Percentiles rank a stretch among this genome's conserved stretches.
Evolutionary conservation across 1,140 invertebrate species (phyloP).

Genomic region (Papilio polytes): DNA sequence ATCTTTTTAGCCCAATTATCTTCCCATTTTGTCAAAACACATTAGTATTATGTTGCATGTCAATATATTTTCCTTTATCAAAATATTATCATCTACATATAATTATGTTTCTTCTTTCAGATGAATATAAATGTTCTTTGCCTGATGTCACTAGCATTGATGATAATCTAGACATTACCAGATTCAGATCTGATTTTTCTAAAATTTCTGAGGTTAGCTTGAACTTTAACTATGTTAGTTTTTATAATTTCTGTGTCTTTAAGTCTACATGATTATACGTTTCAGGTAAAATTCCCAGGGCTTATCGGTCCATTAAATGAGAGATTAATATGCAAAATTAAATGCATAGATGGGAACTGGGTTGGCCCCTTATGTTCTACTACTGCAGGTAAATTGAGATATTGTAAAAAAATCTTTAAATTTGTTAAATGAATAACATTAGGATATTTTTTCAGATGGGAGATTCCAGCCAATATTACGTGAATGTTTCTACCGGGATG

Average conservation of each 20-base stretch:
- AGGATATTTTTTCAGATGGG: conserved; percentile 64
- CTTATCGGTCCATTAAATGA: conserved; percentile 87
- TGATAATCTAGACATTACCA: conserved; percentile 71
- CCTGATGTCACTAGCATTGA: conserved; percentile 77
- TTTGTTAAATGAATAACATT: conserved; percentile 40
- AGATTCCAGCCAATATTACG: conserved; percentile 77
- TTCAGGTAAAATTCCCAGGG: conserved; percentile 86
- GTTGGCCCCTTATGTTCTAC: conserved; percentile 86
- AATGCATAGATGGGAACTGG: conserved; percentile 92
- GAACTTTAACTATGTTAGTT: conserved; percentile 28
- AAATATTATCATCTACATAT: not conserved
- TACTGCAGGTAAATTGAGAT: conserved; percentile 60
- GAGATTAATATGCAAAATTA: conserved; percentile 90
- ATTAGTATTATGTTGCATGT: not conserved
- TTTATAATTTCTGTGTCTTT: conserved; percentile 28
- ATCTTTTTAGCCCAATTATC: not conserved
- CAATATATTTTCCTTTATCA: no score
- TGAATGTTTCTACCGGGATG: conserved; percentile 72
- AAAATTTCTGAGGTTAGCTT: conserved; percentile 77
- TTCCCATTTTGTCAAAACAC: not conserved
- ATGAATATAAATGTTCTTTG: conserved; percentile 79
- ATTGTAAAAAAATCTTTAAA: conserved; percentile 29
- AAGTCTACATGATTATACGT: conserved; percentile 29
- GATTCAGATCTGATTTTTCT: conserved; percentile 77
- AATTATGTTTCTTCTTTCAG: conserved; percentile 56